Evolutionary conservation across 1,140 invertebrate species (phyloP), one percentile per base, ranked within the genome.

Genomic region (Lordiphosa stackelbergi): DNA sequence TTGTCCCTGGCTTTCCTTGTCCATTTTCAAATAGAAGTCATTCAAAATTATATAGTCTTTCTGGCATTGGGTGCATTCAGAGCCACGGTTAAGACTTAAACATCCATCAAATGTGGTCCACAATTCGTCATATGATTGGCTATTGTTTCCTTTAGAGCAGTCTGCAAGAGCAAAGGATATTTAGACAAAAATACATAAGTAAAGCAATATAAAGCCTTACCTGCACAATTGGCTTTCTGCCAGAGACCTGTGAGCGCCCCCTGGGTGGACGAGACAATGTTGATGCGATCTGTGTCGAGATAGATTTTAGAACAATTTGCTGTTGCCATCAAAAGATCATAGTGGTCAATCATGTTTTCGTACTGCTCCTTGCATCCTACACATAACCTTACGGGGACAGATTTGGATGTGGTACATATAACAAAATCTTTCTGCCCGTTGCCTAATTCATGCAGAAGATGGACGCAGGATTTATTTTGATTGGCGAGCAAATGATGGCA

Each of bases 201-300:
- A 6, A 53, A n/a, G n/a, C 11, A 36, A 12, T 16, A 4, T 13
- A 2, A 51, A 57, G n/a, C n/a, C 70, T 16, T 7, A 86, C 85
- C 79, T 5, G 72, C 63, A 41, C 85, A 86, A 47, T 66, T 68
- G 0, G 79, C 85, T 12, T 65, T 69, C 3, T 81, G 38, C 85
- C 85, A 86, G 4, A 86, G 54, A 4, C 55, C 62, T 5, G 52
- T 66, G 0, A 86, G 61, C 40, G 72, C 35, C 1, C 51, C 53
- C 37, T 86, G 66, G 0, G 69, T 85, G 6, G 69, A 78, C 4
- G 55, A 28, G 7, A 86, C 64, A 1, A 86, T 55, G 31, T 86
- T 86, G 8, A 86, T 61, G 12, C 85, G 73, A 68, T 86, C 85
- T 2, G 64, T 66, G 31, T 86, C 65, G 6, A 66, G 64, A n/a